These are phyloP conservation scores for Thaumetopoea pityocampa DNA, from an alignment of 1,140 invertebrate genomes.

Conservation along the genomic window DNA sequence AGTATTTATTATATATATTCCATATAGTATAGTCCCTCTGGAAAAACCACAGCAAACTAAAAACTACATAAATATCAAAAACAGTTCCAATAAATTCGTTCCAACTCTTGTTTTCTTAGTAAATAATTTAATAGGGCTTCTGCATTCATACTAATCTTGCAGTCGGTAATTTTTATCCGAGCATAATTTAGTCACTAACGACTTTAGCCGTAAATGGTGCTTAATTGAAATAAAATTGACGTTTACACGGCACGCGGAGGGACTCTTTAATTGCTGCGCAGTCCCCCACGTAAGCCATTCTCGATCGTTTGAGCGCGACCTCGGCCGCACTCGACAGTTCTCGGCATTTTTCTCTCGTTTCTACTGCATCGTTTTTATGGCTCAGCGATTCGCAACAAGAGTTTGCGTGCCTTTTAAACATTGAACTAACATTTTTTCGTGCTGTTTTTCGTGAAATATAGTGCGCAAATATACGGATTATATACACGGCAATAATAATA, in stretches of 20 bases:
- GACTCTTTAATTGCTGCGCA: slow-evolving; percentile 32
- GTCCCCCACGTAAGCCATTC: slow-evolving; percentile 29
- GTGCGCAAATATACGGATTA: too few relatives aligned
- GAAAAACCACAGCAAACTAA: too few relatives aligned
- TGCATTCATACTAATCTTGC: not conserved
- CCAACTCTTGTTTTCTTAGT: too few relatives aligned
- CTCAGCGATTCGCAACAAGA: slow-evolving; percentile 10
- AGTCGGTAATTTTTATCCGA: slow-evolving; percentile 17
- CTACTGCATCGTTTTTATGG: slow-evolving; percentile 14
- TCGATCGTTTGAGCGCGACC: slow-evolving; percentile 10
- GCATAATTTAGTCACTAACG: slow-evolving; percentile 27
- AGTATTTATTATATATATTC: too few relatives aligned
- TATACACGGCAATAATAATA: too few relatives aligned
- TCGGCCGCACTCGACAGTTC: slow-evolving; percentile 6
- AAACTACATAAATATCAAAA: too few relatives aligned
- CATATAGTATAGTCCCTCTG: too few relatives aligned
- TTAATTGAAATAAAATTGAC: slow-evolving; percentile 35
- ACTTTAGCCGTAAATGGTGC: slow-evolving; percentile 23
- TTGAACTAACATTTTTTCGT: slow-evolving; percentile 15
- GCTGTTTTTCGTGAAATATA: slow-evolving; percentile 17
- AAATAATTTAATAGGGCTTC: not conserved
- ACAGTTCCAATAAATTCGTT: too few relatives aligned
- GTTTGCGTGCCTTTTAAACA: slow-evolving; percentile 17
- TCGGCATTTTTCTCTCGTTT: slow-evolving; percentile 5
- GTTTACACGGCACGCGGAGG: slow-evolving; percentile 25